phyloP scores from a whole-genome alignment of 1,140 invertebrate genomes.

The Parasteatoda tepidariorum region DNA sequence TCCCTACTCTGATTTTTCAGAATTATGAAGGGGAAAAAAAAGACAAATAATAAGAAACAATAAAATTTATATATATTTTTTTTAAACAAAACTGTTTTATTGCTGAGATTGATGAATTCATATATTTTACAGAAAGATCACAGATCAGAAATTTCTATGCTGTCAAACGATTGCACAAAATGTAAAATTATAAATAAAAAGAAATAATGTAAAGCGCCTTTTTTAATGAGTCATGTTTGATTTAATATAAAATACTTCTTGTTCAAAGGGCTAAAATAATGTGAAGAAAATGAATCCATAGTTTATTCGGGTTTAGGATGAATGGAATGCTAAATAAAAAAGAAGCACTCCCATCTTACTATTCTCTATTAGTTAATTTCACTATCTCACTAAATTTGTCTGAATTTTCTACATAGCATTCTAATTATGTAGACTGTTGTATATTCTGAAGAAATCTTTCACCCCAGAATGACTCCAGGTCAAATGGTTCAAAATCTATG shows the following conservation, averaged over 20 bases:
- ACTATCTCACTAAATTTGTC: slow-evolving; percentile 53
- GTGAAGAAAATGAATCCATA: slow-evolving; percentile 13
- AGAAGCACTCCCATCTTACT: slow-evolving; percentile 32
- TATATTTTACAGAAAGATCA: slow-evolving; percentile 32
- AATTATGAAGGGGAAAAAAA: too few species aligned
- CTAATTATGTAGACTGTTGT: slow-evolving; percentile 61
- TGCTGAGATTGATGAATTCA: slow-evolving; percentile 21
- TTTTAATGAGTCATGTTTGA: slow-evolving; percentile 13
- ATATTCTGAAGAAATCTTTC: slow-evolving; percentile 80
- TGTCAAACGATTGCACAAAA: not conserved
- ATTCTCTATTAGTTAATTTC: slow-evolving; percentile 6
- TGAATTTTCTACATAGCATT: slow-evolving; percentile 27
- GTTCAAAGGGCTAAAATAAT: slow-evolving; percentile 39
- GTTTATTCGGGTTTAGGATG: slow-evolving; percentile 2
- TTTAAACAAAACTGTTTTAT: slow-evolving; percentile 38
- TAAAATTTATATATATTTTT: too few species aligned
- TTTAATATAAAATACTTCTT: slow-evolving; percentile 1
- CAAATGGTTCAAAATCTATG: slow-evolving; percentile 85
- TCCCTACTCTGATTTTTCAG: too few species aligned
- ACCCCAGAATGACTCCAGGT: slow-evolving; percentile 89
- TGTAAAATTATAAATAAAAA: slow-evolving; percentile 21
- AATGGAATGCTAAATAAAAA: slow-evolving; percentile 34
- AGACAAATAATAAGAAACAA: too few species aligned
- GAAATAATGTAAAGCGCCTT: not conserved
- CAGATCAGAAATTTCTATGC: slow-evolving; percentile 4